phyloP scores from a whole-genome alignment of 1,140 invertebrate genomes.

The Ectropis grisescens region DNA sequence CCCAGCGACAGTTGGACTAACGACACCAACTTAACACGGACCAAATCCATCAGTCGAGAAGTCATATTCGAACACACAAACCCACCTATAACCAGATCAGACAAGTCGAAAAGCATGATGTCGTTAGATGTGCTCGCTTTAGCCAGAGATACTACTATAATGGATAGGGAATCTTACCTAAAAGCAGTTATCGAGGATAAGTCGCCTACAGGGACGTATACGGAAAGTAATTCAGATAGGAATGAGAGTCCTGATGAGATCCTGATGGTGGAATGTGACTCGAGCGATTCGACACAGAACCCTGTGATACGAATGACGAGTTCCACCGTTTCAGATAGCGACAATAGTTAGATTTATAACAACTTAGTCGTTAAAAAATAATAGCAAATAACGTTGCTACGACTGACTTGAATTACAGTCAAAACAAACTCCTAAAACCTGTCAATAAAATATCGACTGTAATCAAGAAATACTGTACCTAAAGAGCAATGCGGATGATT shows the following conservation, averaged over 20 bases:
- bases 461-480: too few species aligned
- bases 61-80: constrained; percentile 34
- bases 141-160: constrained; percentile 45
- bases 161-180: constrained; percentile 54
- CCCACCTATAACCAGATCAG: constrained; percentile 34
- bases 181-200: constrained; percentile 62
- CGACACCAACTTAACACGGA: constrained; percentile 31
- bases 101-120: constrained; percentile 63
- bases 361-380: neutral
- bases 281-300: constrained; percentile 52
- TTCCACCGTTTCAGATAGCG: constrained; percentile 51
- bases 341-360: constrained; percentile 39
- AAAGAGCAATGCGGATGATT: too few species aligned
- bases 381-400: constrained; percentile 1
- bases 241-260: constrained; percentile 61
- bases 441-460: too few species aligned
- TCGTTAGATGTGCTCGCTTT: constrained; percentile 52
- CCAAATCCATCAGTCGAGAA: constrained; percentile 47
- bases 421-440: too few species aligned
- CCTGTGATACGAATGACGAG: constrained; percentile 59
- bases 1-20: constrained; percentile 34
- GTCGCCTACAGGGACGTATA: constrained; percentile 55
- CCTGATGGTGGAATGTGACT: constrained; percentile 60
- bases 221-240: constrained; percentile 57
- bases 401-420: too few species aligned